phyloP scores from a whole-genome alignment of 2,797 vertebrate species.

The Rhinella marina region DNA sequence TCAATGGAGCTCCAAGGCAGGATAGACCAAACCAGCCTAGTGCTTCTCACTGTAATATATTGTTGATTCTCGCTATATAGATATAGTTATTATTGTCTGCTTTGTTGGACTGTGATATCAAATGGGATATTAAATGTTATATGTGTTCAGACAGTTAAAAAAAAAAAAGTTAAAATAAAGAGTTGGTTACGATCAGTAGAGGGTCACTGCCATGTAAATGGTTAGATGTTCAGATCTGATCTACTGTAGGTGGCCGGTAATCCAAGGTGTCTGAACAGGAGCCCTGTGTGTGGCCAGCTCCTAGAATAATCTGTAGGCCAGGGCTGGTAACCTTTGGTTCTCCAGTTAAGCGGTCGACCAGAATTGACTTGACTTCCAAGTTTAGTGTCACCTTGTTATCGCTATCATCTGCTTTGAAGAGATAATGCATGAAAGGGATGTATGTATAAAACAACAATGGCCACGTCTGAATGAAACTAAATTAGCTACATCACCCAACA shows the following conservation, averaged over 20 bases:
- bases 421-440: conserved; percentile 26
- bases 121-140: neutral
- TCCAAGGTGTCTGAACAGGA: neutral
- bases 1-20: too few relatives aligned
- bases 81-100: too few relatives aligned
- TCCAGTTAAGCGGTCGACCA: neutral
- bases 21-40: too few relatives aligned
- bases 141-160: too few relatives aligned
- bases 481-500: conserved; percentile 48
- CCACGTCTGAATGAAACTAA: conserved; percentile 56
- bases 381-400: conserved; percentile 16
- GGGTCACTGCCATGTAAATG: neutral
- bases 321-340: neutral
- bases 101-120: too few relatives aligned
- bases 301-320: neutral
- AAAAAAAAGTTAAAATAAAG: neutral
- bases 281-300: neutral
- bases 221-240: neutral
- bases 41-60: too few relatives aligned
- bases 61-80: too few relatives aligned
- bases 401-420: conserved; percentile 13
- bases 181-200: neutral
- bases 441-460: conserved; percentile 37
- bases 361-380: neutral
- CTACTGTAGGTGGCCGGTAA: neutral